Evolutionary conservation across 2,113 vertebrate genomes (phyloP).

Genomic region (Gracilinanus agilis): DNA sequence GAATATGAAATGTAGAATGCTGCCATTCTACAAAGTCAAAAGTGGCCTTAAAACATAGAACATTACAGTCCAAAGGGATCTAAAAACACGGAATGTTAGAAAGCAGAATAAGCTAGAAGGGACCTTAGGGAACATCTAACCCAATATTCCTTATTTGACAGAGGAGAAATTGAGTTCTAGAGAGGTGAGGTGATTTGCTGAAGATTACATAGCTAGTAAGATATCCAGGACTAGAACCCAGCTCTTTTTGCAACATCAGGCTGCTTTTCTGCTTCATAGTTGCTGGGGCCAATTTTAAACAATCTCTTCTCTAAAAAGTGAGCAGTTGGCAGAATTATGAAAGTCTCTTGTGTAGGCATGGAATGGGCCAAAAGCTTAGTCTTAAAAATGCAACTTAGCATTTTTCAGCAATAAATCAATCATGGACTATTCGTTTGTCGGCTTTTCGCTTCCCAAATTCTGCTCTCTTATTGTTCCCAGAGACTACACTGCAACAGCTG

Average conservation of each 20-base stretch:
- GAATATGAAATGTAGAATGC: background rate
- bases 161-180: background rate
- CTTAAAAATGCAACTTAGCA: background rate
- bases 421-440: background rate
- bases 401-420: background rate
- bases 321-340: background rate
- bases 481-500: conserved; percentile 54
- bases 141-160: background rate
- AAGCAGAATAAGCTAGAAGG: background rate
- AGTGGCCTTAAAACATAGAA: background rate
- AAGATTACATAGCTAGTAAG: background rate
- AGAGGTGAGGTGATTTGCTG: background rate
- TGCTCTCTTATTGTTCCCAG: conserved; percentile 58
- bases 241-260: background rate
- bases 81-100: background rate
- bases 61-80: background rate
- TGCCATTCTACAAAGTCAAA: background rate
- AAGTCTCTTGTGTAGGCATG: background rate
- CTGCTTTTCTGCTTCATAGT: background rate
- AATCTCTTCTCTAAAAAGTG: background rate
- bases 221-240: background rate
- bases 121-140: background rate
- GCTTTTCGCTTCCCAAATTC: conserved; percentile 13
- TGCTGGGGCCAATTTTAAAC: background rate
- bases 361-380: background rate